phyloP scores from a whole-genome alignment of 2,113 vertebrate species.

The Bos indicus region DNA sequence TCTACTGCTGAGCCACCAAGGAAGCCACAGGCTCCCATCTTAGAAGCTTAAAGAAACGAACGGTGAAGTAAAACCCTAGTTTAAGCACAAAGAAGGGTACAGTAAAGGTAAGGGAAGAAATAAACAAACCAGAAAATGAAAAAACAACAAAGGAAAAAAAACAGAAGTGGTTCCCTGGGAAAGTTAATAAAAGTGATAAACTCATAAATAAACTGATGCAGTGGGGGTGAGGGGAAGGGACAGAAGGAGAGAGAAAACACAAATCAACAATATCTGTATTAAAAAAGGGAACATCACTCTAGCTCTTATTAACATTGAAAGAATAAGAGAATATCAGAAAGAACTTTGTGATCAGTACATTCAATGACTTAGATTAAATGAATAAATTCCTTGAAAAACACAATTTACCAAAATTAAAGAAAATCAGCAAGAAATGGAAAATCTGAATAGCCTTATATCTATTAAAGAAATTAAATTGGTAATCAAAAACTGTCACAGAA shows the following conservation, averaged over 20 bases:
- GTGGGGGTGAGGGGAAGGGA: neutral
- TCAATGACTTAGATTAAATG: neutral
- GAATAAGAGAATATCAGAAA: neutral
- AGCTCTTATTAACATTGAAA: neutral
- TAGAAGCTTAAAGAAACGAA: neutral
- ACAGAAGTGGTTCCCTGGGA: neutral
- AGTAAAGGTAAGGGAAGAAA: neutral
- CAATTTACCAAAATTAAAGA: neutral
- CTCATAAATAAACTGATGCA: neutral
- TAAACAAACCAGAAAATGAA: neutral
- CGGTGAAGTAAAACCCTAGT: neutral
- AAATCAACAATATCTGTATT: neutral
- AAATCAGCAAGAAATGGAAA: neutral
- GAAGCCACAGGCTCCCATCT: neutral
- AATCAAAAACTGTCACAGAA: neutral
- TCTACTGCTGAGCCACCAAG: neutral
- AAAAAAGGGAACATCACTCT: neutral
- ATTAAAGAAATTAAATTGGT: neutral
- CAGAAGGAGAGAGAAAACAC: neutral
- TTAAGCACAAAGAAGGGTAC: neutral
- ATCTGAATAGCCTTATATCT: neutral
- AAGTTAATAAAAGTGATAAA: neutral
- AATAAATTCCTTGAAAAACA: neutral
- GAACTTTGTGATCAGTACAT: neutral
- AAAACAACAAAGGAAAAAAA: neutral